These are phyloP conservation scores for Oegoconia quadripuncta DNA, from an alignment of 2,888 invertebrate genomes.

Conservation along the genomic window DNA sequence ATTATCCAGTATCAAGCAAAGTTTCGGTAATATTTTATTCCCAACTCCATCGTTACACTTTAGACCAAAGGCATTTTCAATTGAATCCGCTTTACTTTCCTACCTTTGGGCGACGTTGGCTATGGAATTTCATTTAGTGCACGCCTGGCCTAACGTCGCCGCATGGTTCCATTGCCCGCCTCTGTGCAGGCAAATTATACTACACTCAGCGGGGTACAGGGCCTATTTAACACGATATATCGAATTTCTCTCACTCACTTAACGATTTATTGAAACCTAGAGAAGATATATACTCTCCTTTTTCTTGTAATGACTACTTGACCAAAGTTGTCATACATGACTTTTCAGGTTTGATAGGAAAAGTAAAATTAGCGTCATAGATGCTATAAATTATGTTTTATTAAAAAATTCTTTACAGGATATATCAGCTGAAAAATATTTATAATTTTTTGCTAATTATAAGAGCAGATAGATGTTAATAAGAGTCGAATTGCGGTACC, in stretches of 20 bases:
- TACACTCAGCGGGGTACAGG: slow-evolving; percentile 50
- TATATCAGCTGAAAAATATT: too few relatives aligned
- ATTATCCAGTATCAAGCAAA: too few relatives aligned
- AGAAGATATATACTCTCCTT: slow-evolving; percentile 23
- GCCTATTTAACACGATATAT: slow-evolving; percentile 52
- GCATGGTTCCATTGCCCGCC: slow-evolving; percentile 28
- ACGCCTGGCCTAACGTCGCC: slow-evolving; percentile 27
- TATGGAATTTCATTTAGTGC: slow-evolving; percentile 34
- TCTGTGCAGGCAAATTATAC: slow-evolving; percentile 54
- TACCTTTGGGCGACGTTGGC: slow-evolving; percentile 17
- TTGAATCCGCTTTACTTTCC: slow-evolving; percentile 17
- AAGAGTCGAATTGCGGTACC: too few relatives aligned
- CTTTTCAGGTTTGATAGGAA: too few relatives aligned
- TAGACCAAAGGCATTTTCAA: slow-evolving; percentile 20
- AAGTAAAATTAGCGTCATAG: too few relatives aligned
- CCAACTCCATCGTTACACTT: slow-evolving; percentile 11
- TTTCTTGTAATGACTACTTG: slow-evolving; percentile 2
- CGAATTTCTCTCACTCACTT: slow-evolving; percentile 52
- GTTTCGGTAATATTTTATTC: too few relatives aligned
- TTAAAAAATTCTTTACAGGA: too few relatives aligned
- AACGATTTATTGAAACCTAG: slow-evolving; percentile 40
- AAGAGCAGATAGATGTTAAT: too few relatives aligned
- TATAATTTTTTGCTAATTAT: too few relatives aligned
- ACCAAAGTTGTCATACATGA: neutral
- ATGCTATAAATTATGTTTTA: too few relatives aligned